Evolutionary conservation across 53 echinoderm and acorn worm species (phyloP), one percentile per base, ranked within the genome.

Genomic region (Zoroaster sp.): DNA sequence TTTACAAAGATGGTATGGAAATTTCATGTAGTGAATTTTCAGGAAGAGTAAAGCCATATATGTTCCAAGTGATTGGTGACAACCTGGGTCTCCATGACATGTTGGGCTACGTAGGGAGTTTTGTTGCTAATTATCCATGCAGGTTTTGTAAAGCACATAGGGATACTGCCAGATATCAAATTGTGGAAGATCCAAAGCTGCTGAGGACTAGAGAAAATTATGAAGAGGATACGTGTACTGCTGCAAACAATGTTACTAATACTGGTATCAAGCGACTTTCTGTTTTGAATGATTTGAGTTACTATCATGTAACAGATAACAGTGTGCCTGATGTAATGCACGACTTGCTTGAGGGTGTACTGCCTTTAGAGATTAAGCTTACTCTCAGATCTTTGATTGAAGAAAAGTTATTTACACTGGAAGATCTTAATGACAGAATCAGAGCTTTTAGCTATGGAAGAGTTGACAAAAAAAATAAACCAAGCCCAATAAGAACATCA

Each of bases 401-500:
- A 14, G 46, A 70, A 70, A 32, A 37, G 4, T 21, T 4, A 14
- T 72, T 86, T 0, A 72, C 40, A 11, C 41, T 86, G 23, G 28
- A n/a, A 13, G 42, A 25, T 20, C 30, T 86, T 7, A 86, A 86
- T 34, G 28, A 70, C 35, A 72, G 86, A 37, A 71, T 89, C 40
- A 37, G 10, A 4, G 25, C 89, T 15, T 89, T 89, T 51, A 79
- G 89, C 15, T 88, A 88, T 25, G 89, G 79, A 43, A 68, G 41
- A 67, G 35, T 38, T 13, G 89, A 88, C 40, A 78, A 88, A 69
- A 65, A 78, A 45, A 88, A 88, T 69, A 28, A 44, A 36, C 79
- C 89, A 67, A 41, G 80, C 66, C 74, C 74, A 33, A 63, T 90
- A 5, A 35, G 74, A 15, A 3, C 20, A 52, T 41, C 73, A 74